Evolutionary conservation across 1,140 invertebrate species (phyloP).

Genomic region (Homarus americanus): DNA sequence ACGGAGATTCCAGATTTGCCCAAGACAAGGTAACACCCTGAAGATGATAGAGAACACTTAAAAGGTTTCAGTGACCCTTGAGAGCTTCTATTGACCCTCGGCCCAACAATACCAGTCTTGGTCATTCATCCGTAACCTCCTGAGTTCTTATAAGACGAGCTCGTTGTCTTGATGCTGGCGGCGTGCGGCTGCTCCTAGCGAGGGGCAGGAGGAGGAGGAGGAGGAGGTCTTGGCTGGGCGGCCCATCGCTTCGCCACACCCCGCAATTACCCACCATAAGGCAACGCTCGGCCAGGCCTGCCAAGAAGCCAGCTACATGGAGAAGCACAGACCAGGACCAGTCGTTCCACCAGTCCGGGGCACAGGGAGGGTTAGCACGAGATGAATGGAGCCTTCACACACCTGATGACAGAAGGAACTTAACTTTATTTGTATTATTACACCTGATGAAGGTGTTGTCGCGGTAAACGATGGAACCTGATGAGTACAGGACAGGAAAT

Average conservation of each 20-base stretch:
- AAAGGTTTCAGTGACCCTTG: background rate
- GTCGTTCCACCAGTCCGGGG: background rate
- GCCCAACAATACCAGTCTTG: background rate
- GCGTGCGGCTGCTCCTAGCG: background rate
- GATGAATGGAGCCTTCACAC: background rate
- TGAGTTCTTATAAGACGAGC: background rate
- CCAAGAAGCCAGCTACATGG: conserved; percentile 28
- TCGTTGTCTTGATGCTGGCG: background rate
- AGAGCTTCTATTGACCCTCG: background rate
- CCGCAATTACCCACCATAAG: conserved; percentile 70
- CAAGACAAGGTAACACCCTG: no score
- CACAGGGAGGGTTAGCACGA: background rate
- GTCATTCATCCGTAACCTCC: background rate
- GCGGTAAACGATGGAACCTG: no score
- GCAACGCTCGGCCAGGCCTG: conserved; percentile 47
- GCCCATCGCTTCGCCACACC: conserved; percentile 41
- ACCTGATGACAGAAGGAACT: no score
- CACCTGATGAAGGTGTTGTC: no score
- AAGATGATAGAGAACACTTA: background rate
- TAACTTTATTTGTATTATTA: no score
- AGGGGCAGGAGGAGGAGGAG: conserved; percentile 6
- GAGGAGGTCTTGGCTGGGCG: conserved; percentile 16
- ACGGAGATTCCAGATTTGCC: no score
- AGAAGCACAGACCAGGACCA: conserved; percentile 1
- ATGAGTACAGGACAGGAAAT: no score